A percentile compares a stretch with the other conserved stretches of the same genome.
Conservation (phyloP, 2,888 invertebrate species). For the Mesoligia furuncula region DNA sequence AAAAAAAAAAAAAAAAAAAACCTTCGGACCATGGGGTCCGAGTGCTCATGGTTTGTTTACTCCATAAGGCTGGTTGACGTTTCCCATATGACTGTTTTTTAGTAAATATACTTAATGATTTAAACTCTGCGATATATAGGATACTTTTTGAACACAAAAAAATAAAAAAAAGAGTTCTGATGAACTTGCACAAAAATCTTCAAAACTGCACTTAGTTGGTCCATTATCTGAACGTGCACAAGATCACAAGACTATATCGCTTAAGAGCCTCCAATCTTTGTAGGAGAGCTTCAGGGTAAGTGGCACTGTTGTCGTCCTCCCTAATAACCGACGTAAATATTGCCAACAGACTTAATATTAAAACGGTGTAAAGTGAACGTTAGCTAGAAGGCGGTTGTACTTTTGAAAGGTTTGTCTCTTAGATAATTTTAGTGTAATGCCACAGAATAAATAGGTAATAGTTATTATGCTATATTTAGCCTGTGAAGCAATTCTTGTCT, state of each 20-base stretch:
- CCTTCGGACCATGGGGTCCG: no score
- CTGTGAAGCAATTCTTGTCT: neutral
- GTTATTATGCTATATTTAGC: neutral
- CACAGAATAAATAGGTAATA: neutral
- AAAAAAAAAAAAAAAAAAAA: no score
- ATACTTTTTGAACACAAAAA: no score
- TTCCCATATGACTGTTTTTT: no score
- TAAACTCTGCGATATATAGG: no score
- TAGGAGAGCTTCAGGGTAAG: constrained; percentile 78
- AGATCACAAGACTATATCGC: constrained; percentile 58
- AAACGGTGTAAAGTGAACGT: constrained; percentile 71
- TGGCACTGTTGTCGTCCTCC: constrained; percentile 71
- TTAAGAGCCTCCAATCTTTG: constrained; percentile 78
- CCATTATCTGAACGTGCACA: constrained; percentile 49
- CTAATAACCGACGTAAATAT: constrained; percentile 82
- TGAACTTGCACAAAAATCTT: constrained; percentile 47
- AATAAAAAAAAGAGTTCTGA: neutral
- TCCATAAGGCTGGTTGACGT: no score
- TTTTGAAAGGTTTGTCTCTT: constrained; percentile 32
- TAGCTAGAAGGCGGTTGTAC: constrained; percentile 30
- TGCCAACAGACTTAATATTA: constrained; percentile 81
- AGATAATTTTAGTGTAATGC: constrained; percentile 26
- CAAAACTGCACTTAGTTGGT: constrained; percentile 45
- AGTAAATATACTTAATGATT: no score
- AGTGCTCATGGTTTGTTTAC: no score